Percentiles rank a stretch among this genome's conserved stretches.
Conservation (phyloP, 2,888 invertebrate genomes). For the Hipparchia sbordonii region DNA sequence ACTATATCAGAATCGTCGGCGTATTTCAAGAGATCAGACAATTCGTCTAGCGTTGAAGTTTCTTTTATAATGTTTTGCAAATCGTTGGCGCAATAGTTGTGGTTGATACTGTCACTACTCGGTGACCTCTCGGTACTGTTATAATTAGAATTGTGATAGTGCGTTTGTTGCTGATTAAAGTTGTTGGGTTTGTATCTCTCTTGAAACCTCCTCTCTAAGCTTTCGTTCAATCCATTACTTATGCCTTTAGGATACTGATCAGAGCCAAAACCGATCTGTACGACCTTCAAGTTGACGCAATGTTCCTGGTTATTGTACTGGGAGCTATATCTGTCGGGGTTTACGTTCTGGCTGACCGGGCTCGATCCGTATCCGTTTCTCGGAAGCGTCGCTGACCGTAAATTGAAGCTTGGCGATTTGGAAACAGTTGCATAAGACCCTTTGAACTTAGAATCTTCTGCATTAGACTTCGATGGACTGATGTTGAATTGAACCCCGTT, state of each 20-base stretch:
- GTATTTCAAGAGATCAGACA: conserved; percentile 87
- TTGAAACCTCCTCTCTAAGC: conserved; percentile 76
- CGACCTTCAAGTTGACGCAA: conserved; percentile 82
- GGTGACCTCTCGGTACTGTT: conserved; percentile 71
- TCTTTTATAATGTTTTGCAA: conserved; percentile 77
- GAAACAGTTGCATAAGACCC: conserved; percentile 65
- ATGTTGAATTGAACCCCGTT: conserved; percentile 81
- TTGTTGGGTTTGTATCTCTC: conserved; percentile 77
- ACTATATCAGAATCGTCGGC: conserved; percentile 88
- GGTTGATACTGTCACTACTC: conserved; percentile 74
- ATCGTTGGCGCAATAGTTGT: conserved; percentile 72
- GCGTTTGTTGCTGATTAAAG: conserved; percentile 66
- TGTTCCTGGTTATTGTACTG: conserved; percentile 80
- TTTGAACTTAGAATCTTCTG: conserved; percentile 73
- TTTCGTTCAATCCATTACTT: conserved; percentile 73
- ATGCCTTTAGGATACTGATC: conserved; percentile 84
- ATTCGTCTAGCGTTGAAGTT: conserved; percentile 86
- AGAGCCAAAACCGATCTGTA: conserved; percentile 84
- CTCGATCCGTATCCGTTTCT: conserved; percentile 84
- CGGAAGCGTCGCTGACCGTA: conserved; percentile 88
- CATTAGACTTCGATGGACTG: conserved; percentile 73
- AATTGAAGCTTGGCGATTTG: conserved; percentile 76
- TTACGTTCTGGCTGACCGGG: conserved; percentile 68
- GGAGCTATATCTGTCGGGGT: conserved; percentile 78
- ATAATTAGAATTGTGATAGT: conserved; percentile 73